Percentiles rank a stretch among this genome's conserved stretches.
phyloP scores from a whole-genome alignment of 2,888 invertebrate genomes.

The Dicyrtomina minuta region DNA sequence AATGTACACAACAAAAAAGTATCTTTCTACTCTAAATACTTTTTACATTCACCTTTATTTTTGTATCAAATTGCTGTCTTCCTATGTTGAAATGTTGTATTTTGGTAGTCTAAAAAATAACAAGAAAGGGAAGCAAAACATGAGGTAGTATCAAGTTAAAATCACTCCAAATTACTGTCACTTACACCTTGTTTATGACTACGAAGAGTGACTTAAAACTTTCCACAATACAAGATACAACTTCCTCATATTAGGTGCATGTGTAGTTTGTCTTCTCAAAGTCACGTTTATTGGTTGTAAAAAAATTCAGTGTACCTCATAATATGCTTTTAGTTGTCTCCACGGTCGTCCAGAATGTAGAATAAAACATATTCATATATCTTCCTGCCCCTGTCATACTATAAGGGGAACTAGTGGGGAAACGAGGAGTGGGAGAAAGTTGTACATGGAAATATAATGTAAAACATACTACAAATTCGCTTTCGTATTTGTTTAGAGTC shows the following conservation, averaged over 20 bases:
- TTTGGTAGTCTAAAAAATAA: background rate
- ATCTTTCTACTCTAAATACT: no score
- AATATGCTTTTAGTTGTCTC: no score
- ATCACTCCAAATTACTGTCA: constrained; percentile 9
- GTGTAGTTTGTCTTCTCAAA: no score
- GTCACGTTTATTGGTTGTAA: no score
- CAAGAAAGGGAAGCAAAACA: background rate
- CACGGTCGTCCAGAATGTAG: no score
- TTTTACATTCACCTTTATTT: background rate
- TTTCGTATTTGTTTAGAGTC: background rate
- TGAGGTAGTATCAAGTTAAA: constrained; percentile 1
- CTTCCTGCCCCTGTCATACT: no score
- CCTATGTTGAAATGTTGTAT: background rate
- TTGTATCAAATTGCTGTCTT: background rate
- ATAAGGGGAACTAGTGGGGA: background rate
- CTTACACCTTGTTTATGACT: background rate
- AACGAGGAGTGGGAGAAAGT: background rate
- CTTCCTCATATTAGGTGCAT: background rate
- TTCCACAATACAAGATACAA: background rate
- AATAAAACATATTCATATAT: no score
- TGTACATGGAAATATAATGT: background rate
- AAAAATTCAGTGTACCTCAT: no score
- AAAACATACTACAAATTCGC: no score
- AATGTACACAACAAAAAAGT: background rate
- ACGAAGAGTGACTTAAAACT: background rate